phyloP scores from a whole-genome alignment of 2,888 invertebrate species.

The Perizoma affinitatum region DNA sequence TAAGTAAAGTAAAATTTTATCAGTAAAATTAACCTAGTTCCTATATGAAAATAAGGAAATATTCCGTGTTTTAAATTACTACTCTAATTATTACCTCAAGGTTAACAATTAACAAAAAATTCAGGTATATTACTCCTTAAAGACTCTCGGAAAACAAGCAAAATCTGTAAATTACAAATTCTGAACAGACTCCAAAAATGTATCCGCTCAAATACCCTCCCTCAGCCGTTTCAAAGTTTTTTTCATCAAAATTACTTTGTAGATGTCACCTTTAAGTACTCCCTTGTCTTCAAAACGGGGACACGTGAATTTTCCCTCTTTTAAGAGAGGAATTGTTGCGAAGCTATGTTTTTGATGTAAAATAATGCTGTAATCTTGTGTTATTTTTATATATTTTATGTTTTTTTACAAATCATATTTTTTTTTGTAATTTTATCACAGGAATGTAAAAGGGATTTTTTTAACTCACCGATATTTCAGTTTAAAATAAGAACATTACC shows the following conservation, averaged over 20 bases:
- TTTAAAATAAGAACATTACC: no score
- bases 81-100: background rate
- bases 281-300: conserved; percentile 26
- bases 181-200: conserved; percentile 15
- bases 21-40: no score
- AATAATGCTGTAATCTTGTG: background rate
- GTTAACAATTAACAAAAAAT: background rate
- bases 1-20: no score
- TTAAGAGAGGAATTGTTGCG: conserved; percentile 30
- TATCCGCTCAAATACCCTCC: conserved; percentile 11
- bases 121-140: conserved; percentile 5
- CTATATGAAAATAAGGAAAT: no score
- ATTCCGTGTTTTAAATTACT: no score
- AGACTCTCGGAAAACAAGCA: conserved; percentile 13
- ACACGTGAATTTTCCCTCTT: conserved; percentile 27
- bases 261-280: conserved; percentile 34
- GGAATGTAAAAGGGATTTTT: no score
- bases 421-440: no score
- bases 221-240: conserved; percentile 33
- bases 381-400: no score
- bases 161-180: conserved; percentile 24
- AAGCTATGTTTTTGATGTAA: conserved; percentile 32
- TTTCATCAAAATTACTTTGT: conserved; percentile 43
- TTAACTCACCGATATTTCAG: no score
- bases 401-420: no score